Base-by-base conservation (phyloP, 1,140 invertebrate species). In the Aphelinus atriplicis region DNA sequence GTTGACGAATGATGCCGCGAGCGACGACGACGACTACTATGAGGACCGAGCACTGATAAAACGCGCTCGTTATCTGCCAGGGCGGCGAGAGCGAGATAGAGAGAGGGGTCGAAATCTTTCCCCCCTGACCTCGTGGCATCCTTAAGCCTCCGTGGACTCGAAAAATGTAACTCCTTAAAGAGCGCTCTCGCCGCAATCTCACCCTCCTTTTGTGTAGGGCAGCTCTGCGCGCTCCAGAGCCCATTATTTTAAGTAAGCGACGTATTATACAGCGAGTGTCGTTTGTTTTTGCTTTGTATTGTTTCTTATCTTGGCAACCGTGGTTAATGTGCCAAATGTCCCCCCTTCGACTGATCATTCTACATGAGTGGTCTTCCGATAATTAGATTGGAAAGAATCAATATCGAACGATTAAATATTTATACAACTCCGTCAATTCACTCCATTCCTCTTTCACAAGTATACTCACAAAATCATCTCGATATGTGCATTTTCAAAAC, bases 1-100 rank as follows among this genome's bases (percentile, higher is more conserved):
- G 78, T 84, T 85, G 83, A 85, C 80, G 84, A 84, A 85, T 81
- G 82, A 84, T 78, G 78, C 73, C 63, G 63, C 78, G 78, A 78
- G 75, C 80, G 65, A 68, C 70, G 71, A 69, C 73, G 69, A 76
- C 51, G 5, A 72, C 51, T 10, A 5, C 64, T 26, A 2, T 43
- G 10, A 26, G 26, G 26, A 26, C 26, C 26, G 26, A 43, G 58
- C 72, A 47, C 76, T 68, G 81, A 83, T 83, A 83, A 84, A 84
- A 83, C 78, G 81, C 77, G 67, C n/a, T 10, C 77, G 78, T 83
- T 85, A 84, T 84, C 80, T 80, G 79, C 55, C 10, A n/a, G 46
- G 45, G 10, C 7, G 9, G 55, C 55, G 7, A 57, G 7, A 3
- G 48, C 10, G 73, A 67, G 65, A 46, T 7, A 66, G 51, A 66